phyloP scores from a whole-genome alignment of 2,113 vertebrate species.

The Xiphorhynchus elegans region DNA sequence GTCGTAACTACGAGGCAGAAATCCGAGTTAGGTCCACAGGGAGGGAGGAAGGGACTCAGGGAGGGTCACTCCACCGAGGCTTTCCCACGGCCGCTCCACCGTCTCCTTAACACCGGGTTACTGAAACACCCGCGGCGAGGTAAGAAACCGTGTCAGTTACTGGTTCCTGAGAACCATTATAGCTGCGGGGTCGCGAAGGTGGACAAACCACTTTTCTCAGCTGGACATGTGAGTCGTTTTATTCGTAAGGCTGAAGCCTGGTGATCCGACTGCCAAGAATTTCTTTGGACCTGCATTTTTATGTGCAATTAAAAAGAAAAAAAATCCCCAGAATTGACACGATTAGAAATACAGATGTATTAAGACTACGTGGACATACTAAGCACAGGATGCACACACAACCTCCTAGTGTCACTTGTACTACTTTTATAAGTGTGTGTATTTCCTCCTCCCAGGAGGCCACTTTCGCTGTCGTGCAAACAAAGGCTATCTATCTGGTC shows the following conservation, averaged over 20 bases:
- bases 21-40: not conserved
- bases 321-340: not conserved
- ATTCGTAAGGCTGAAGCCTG: not conserved
- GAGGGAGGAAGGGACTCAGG: not conserved
- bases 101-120: not conserved
- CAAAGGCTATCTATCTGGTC: constrained; percentile 14
- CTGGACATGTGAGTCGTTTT: not conserved
- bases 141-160: constrained; percentile 8
- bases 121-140: not conserved
- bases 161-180: not conserved
- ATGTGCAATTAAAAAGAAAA: not conserved
- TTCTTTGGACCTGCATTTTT: not conserved
- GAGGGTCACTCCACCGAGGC: not conserved
- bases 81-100: constrained; percentile 15
- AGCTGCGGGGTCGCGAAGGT: not conserved
- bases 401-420: not conserved
- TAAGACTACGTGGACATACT: not conserved
- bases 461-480: not conserved
- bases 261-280: not conserved
- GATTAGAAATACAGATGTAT: constrained; percentile 7
- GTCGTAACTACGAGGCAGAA: not conserved
- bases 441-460: not conserved
- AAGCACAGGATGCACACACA: not conserved
- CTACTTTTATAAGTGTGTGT: not conserved
- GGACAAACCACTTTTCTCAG: not conserved